Evolutionary conservation across 1,140 invertebrate species (phyloP).

Genomic region (Cydia amplana): DNA sequence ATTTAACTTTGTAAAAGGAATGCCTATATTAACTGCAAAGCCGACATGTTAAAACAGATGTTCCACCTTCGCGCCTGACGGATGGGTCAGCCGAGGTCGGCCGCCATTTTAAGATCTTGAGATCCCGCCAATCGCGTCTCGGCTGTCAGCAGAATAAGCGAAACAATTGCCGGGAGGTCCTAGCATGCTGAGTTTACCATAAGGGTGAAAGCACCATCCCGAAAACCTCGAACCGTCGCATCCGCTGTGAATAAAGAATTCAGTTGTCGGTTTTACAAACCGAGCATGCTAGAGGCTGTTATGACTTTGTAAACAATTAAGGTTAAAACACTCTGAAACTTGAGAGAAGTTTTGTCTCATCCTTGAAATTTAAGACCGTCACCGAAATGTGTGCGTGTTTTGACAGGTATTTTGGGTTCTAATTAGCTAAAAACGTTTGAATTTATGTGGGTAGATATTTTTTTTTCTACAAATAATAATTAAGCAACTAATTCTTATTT

Average conservation of each 20-base stretch:
- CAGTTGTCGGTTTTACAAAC: background rate
- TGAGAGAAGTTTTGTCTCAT: conserved; percentile 50
- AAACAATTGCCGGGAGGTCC: conserved; percentile 65
- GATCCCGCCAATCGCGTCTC: conserved; percentile 66
- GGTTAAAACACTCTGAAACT: conserved; percentile 56
- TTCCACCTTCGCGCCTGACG: conserved; percentile 69
- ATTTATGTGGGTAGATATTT: background rate
- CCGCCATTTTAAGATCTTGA: conserved; percentile 64
- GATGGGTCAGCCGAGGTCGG: conserved; percentile 73
- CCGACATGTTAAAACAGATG: conserved; percentile 77
- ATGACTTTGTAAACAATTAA: conserved; percentile 60
- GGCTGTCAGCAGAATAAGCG: conserved; percentile 64
- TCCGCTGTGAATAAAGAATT: background rate
- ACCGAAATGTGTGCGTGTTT: background rate
- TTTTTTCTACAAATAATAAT: background rate
- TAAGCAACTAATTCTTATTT: too few species aligned
- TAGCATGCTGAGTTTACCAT: conserved; percentile 18
- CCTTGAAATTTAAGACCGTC: conserved; percentile 15
- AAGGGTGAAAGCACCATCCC: background rate
- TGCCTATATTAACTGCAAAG: conserved; percentile 69
- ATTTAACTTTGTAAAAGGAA: conserved; percentile 60
- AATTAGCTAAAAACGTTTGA: background rate
- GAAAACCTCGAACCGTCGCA: background rate
- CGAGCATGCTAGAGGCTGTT: conserved; percentile 35
- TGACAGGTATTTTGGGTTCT: background rate